phyloP scores from a whole-genome alignment of 1,140 invertebrate genomes.

The Apis dorsata region DNA sequence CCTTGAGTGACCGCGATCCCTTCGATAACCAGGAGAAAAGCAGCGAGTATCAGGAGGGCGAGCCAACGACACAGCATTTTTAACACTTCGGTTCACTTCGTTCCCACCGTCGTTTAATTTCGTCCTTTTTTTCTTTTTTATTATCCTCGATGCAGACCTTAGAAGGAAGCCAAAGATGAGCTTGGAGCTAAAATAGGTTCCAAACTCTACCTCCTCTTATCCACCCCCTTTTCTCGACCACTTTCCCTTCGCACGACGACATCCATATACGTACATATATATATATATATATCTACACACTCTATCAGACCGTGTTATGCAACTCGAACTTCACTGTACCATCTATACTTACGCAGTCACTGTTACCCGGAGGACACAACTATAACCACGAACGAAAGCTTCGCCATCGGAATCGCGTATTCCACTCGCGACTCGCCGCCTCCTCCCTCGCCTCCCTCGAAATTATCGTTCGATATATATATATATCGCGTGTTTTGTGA shows the following conservation, averaged over 20 bases:
- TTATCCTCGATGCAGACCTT: too few species aligned
- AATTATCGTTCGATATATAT: too few species aligned
- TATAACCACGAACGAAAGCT: too few species aligned
- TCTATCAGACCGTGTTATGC: not conserved
- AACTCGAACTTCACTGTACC: not conserved
- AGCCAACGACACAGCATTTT: constrained; percentile 66
- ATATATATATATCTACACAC: not conserved
- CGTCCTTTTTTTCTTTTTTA: constrained; percentile 31
- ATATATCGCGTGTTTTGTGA: too few species aligned
- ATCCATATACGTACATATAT: not conserved
- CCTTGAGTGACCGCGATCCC: constrained; percentile 62
- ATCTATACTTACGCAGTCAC: too few species aligned
- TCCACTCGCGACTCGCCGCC: too few species aligned
- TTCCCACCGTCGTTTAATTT: constrained; percentile 34
- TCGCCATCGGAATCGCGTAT: too few species aligned
- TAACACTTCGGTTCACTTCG: constrained; percentile 54
- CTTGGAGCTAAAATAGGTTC: not conserved
- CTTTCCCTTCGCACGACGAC: not conserved
- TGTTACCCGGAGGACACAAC: too few species aligned
- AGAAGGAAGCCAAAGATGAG: not conserved
- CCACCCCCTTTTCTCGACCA: not conserved
- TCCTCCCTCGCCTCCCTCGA: too few species aligned
- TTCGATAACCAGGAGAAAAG: constrained; percentile 61
- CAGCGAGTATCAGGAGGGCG: constrained; percentile 59
- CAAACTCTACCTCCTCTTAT: not conserved